A percentile compares a stretch with the other conserved stretches of the same genome.
phyloP scores from a whole-genome alignment of 2,888 invertebrate genomes.

The Eristalis tenax region DNA sequence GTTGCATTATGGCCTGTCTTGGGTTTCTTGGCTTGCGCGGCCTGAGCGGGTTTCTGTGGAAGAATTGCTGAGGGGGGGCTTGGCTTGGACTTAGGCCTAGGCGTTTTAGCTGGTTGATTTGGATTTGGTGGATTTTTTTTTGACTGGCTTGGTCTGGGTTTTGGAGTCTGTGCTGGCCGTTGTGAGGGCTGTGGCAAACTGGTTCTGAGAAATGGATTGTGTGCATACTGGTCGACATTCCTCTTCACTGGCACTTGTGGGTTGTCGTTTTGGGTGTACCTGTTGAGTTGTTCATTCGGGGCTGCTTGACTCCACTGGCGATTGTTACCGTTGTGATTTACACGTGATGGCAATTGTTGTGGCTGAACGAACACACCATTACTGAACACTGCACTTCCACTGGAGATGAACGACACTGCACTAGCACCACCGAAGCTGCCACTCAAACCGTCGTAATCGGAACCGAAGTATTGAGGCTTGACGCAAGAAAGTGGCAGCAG shows the following conservation, averaged over 20 bases:
- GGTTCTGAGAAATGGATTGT: background rate
- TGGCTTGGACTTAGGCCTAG: background rate
- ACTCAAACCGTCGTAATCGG: slow-evolving; percentile 14
- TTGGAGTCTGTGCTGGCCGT: background rate
- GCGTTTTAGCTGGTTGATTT: background rate
- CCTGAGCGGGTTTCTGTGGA: background rate
- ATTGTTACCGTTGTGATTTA: background rate
- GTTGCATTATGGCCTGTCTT: no score
- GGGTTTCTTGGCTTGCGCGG: no score
- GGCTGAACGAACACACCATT: slow-evolving; percentile 11
- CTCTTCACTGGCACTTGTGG: background rate
- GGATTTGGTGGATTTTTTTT: background rate
- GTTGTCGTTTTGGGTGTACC: background rate
- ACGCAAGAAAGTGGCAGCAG: background rate
- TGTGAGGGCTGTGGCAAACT: background rate
- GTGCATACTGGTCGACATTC: background rate
- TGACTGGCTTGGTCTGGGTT: background rate
- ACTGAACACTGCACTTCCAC: slow-evolving; percentile 1
- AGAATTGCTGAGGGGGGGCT: background rate
- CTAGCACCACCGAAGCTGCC: background rate
- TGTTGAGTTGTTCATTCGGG: background rate
- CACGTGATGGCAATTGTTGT: background rate
- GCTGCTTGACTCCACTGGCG: background rate
- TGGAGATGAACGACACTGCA: slow-evolving; percentile 11
- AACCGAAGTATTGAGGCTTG: background rate